These are phyloP conservation scores for Microcebus jonahi DNA, from an alignment of 2,113 vertebrate genomes.

Conservation along the genomic window DNA sequence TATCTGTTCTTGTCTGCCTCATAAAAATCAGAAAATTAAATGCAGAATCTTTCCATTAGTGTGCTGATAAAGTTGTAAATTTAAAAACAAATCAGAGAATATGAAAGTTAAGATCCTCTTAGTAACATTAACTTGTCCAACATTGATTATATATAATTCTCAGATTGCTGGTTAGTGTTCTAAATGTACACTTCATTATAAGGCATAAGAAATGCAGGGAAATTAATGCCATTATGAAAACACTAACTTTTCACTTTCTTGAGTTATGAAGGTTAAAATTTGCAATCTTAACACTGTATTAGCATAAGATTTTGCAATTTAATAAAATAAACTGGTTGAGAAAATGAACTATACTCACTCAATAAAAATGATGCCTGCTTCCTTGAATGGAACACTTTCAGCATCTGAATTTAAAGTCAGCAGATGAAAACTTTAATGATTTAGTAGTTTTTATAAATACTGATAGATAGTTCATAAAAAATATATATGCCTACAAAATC, in stretches of 20 bases:
- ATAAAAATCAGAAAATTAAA: conserved; percentile 74
- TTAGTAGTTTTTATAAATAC: conserved; percentile 41
- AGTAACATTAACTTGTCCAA: conserved; percentile 76
- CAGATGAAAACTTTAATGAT: conserved; percentile 46
- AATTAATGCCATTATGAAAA: conserved; percentile 72
- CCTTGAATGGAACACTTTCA: background rate
- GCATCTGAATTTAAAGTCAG: conserved; percentile 22
- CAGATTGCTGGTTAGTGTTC: conserved; percentile 65
- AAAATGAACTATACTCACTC: conserved; percentile 53
- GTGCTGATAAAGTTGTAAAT: conserved; percentile 70
- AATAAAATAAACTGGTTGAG: conserved; percentile 63
- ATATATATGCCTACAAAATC: background rate
- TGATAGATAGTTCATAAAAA: conserved; percentile 5
- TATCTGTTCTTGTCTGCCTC: conserved; percentile 56
- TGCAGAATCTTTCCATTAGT: conserved; percentile 63
- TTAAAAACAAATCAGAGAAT: conserved; percentile 78
- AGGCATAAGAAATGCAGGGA: conserved; percentile 56
- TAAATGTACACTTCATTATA: conserved; percentile 71
- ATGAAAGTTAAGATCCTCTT: conserved; percentile 73
- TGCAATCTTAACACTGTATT: conserved; percentile 55
- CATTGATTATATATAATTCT: conserved; percentile 75
- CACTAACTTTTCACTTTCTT: conserved; percentile 61
- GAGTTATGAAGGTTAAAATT: conserved; percentile 63
- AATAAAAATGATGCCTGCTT: conserved; percentile 34
- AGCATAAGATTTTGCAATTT: conserved; percentile 34